Evolutionary conservation across 2,797 vertebrate genomes (phyloP).

Genomic region (Columba guinea): DNA sequence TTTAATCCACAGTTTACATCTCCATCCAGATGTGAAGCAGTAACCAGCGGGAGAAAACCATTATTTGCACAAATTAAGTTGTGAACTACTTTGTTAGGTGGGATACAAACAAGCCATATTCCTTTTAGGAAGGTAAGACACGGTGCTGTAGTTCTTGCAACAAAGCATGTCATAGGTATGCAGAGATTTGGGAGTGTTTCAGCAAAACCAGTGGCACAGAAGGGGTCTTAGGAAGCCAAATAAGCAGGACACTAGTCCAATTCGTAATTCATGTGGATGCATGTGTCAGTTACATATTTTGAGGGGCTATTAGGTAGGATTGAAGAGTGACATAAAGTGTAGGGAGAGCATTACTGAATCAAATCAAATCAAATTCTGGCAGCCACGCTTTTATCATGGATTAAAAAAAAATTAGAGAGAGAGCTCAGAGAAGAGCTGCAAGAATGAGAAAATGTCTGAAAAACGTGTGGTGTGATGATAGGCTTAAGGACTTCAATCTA

Average conservation of each 20-base stretch:
- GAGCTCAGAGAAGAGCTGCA: conserved; percentile 45
- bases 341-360: conserved; percentile 1
- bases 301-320: not conserved
- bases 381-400: conserved; percentile 40
- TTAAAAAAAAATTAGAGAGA: conserved; percentile 40
- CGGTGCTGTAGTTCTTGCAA: no score
- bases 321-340: not conserved
- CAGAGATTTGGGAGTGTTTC: not conserved
- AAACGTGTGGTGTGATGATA: conserved; percentile 50
- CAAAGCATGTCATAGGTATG: not conserved
- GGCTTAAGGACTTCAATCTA: conserved; percentile 63
- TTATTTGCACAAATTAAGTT: not conserved
- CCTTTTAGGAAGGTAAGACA: not conserved
- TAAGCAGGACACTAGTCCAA: not conserved
- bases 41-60: not conserved
- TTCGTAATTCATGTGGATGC: not conserved
- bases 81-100: not conserved
- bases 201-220: not conserved
- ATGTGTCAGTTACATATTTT: not conserved
- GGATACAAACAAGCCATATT: accelerated
- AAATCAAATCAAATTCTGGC: not conserved
- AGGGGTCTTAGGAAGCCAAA: not conserved
- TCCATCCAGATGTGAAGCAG: not conserved
- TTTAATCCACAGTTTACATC: not conserved
- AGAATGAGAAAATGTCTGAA: conserved; percentile 32